Evolutionary conservation across 23 tunicate species (phyloP), one percentile per base, ranked within the genome.

Genomic region (Botrylloides violaceus): DNA sequence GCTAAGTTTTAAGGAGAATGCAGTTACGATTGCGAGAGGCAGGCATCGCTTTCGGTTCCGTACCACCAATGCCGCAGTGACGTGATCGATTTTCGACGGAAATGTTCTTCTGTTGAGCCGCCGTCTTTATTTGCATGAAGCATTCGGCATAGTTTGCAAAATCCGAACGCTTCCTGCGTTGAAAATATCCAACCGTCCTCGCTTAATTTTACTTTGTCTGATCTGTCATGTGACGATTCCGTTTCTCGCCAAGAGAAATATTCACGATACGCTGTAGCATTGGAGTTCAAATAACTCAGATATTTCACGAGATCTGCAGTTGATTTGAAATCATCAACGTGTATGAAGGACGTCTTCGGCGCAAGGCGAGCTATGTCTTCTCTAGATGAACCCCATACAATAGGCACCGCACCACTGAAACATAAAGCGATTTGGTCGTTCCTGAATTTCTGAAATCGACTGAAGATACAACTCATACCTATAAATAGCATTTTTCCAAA

Each of bases 371-470:
- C 6, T 2, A 76, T 29, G 56, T 76, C 73, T 3, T 22, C n/a
- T 64, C 39, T 65, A 2, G 4, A 2, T 33, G 81, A 32, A 19
- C 81, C 81, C 73, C 81, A 39, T 24, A 65, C 81, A 15, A 76
- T 65, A 29, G 81, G 81, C 19, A 76, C 81, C 36, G 61, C 81
- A 32, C 81, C 81, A 37, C 81, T 76, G 36, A 9, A 75, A 30
- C 29, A 34, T 3, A 66, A 66, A 22, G n/a, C n/a, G n/a, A n/a
- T n/a, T n/a, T n/a, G n/a, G n/a, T 15, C 15, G 19, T 48, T 48
- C 15, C 55, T 48, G 55, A 48, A 48, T 48, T 48, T 12, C 55
- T 48, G 15, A 48, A 15, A 48, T 48, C 19, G 19, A n/a, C n/a
- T n/a, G n/a, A n/a, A n/a, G n/a, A n/a, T n/a, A n/a, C n/a, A n/a